A percentile compares a stretch with the other conserved stretches of the same genome.
Evolutionary conservation across 1,140 invertebrate genomes (phyloP).

Genomic region (Philotrypesis tridentata): DNA sequence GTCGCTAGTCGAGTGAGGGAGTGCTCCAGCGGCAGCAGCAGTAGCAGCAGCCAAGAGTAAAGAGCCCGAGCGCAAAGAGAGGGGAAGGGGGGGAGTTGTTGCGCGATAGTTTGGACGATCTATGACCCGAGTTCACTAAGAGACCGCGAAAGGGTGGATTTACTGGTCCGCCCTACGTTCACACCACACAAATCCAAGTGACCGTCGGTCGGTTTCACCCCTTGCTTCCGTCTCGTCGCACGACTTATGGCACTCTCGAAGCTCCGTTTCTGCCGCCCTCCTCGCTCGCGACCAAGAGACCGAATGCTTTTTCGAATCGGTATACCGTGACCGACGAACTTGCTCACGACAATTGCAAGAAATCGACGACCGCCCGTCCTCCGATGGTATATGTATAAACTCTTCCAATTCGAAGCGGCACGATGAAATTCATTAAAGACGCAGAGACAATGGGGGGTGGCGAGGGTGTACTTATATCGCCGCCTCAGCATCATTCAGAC

Average conservation of each 20-base stretch:
- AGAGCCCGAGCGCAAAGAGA: conserved; percentile 47
- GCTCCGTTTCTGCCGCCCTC: conserved; percentile 51
- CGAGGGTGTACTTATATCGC: not conserved
- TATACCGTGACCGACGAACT: conserved; percentile 52
- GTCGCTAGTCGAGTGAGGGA: not conserved
- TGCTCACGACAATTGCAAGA: conserved; percentile 4
- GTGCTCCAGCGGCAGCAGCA: not conserved
- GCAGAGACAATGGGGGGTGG: too few species aligned
- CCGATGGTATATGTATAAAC: not conserved
- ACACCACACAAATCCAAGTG: conserved; percentile 74
- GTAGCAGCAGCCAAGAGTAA: conserved; percentile 42
- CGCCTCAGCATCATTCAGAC: not conserved
- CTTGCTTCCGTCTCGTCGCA: conserved; percentile 58
- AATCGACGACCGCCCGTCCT: conserved; percentile 24
- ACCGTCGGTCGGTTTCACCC: conserved; percentile 64
- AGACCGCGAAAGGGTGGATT: conserved; percentile 72
- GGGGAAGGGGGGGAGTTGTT: conserved; percentile 63
- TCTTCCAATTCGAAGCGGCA: not conserved
- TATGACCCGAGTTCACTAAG: conserved; percentile 71
- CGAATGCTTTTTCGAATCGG: conserved; percentile 38
- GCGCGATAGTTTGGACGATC: conserved; percentile 70
- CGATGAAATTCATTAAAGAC: not conserved
- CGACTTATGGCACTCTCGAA: conserved; percentile 66
- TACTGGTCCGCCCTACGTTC: conserved; percentile 70
- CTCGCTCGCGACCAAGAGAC: not conserved